Evolutionary conservation across 2,113 vertebrate genomes (phyloP).

Genomic region (Lampris megalopsis): DNA sequence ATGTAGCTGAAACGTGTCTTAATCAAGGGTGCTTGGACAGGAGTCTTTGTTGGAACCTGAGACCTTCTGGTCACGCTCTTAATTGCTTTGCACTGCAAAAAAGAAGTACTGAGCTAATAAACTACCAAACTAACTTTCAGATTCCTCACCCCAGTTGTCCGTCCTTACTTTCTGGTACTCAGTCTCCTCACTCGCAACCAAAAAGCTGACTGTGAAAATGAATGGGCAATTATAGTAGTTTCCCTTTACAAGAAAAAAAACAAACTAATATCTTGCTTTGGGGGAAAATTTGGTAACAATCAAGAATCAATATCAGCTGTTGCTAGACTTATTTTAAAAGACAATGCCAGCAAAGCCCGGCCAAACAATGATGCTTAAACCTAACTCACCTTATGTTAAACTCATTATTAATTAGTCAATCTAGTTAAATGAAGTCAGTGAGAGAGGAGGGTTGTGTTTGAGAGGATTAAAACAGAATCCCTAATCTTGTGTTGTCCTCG

Average conservation of each 20-base stretch:
- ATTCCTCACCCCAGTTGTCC: too few relatives aligned
- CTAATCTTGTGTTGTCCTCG: background rate
- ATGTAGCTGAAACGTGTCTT: too few relatives aligned
- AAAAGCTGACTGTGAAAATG: too few relatives aligned
- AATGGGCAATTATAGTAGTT: too few relatives aligned
- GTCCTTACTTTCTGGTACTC: too few relatives aligned
- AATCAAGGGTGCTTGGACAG: too few relatives aligned
- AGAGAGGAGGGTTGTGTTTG: slow-evolving; percentile 27
- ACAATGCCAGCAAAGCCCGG: background rate
- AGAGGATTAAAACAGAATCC: background rate
- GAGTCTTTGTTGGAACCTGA: too few relatives aligned
- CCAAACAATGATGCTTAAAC: background rate
- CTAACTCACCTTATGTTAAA: background rate
- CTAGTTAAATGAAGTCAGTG: background rate
- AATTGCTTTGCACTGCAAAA: too few relatives aligned
- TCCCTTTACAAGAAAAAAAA: background rate
- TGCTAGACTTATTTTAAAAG: background rate
- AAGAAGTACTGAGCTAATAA: too few relatives aligned
- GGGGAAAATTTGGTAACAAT: background rate
- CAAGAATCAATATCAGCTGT: background rate
- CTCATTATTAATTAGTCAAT: background rate
- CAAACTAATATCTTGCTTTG: background rate
- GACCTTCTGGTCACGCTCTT: too few relatives aligned
- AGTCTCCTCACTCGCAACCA: too few relatives aligned
- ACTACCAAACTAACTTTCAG: too few relatives aligned